Evolutionary conservation across 2,888 invertebrate species (phyloP), one percentile per base, ranked within the genome.

Genomic region (Trichogramma evanescens): DNA sequence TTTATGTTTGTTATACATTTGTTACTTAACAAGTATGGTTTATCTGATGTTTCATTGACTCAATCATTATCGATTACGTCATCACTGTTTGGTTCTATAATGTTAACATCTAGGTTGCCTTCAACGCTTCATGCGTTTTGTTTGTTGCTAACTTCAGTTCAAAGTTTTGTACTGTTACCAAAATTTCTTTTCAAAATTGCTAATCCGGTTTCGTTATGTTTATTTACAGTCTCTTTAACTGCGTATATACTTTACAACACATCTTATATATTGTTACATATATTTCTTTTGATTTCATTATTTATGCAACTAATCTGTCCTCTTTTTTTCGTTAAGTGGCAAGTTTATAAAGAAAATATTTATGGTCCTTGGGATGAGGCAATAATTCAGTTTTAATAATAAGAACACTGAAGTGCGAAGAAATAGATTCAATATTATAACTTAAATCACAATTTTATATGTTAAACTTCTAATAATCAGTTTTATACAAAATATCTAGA

Each of bases 311-410:
- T 89, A 7, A 79, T 88, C 54, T 92, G 89, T 72, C 93, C 93
- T 0, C 73, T 84, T 4, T 83, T 87, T 74, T 94, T 91, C 79
- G 85, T 90, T 0, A 80, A 79, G 56, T 89, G 88, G 81, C 91
- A 92, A 72, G 85, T 81, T 45, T 87, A 88, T 74, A 94, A 93
- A 73, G 88, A 90, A 71, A 97, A 95, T 77, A 96, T 95, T 65
- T 90, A 96, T 78, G 97, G 97, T 0, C 97, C 97, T 0, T 98
- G 97, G 97, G 97, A 97, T 77, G 97, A 98, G 75, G 97, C 97
- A 8, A 80, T 91, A 4, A 74, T 77, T 51, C 64, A 67, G 59
- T 66, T 68, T 9, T 68, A 56, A 62, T 41, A 42, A 38, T 42
- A 26, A 48, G 53, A 4, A 46, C 26, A 50, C n/a, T 13, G 26